Conservation (phyloP, 1,140 invertebrate species). For the Trichonephila clavipes region DNA sequence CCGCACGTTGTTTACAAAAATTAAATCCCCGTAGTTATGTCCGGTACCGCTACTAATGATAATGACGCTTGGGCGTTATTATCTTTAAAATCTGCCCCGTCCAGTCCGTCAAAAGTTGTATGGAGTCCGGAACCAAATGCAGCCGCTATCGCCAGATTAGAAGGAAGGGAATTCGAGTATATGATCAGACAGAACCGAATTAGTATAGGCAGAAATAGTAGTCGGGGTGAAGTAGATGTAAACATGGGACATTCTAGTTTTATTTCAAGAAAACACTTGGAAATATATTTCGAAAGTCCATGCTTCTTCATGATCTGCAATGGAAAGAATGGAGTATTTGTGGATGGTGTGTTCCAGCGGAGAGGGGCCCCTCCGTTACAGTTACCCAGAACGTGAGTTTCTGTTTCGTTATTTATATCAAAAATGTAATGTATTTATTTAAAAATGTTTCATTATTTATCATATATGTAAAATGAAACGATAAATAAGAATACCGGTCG, state of each 20-base stretch:
- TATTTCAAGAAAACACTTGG: constrained; percentile 96
- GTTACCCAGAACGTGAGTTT: constrained; percentile 93
- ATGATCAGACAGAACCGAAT: constrained; percentile 93
- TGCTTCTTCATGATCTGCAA: constrained; percentile 97
- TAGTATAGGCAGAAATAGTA: constrained; percentile 96
- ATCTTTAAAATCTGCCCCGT: constrained; percentile 91
- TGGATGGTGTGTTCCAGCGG: constrained; percentile 97
- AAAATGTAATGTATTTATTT: not conserved
- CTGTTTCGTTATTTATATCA: not conserved
- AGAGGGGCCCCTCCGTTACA: constrained; percentile 94
- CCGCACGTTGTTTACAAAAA: not conserved
- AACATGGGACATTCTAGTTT: constrained; percentile 99
- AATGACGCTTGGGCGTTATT: constrained; percentile 89
- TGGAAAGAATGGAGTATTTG: constrained; percentile 98
- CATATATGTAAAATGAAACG: too few relatives aligned
- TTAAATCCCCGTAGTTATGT: constrained; percentile 16
- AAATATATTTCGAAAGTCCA: constrained; percentile 95
- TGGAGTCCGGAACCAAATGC: constrained; percentile 81
- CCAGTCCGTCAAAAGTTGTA: constrained; percentile 88
- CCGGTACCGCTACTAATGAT: constrained; percentile 51
- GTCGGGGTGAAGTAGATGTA: constrained; percentile 97
- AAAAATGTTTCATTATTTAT: too few relatives aligned
- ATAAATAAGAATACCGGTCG: too few relatives aligned
- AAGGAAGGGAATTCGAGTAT: constrained; percentile 96
- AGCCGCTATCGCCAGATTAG: constrained; percentile 89